Conservation (phyloP, 2,113 vertebrate species). For the Willisornis vidua region DNA sequence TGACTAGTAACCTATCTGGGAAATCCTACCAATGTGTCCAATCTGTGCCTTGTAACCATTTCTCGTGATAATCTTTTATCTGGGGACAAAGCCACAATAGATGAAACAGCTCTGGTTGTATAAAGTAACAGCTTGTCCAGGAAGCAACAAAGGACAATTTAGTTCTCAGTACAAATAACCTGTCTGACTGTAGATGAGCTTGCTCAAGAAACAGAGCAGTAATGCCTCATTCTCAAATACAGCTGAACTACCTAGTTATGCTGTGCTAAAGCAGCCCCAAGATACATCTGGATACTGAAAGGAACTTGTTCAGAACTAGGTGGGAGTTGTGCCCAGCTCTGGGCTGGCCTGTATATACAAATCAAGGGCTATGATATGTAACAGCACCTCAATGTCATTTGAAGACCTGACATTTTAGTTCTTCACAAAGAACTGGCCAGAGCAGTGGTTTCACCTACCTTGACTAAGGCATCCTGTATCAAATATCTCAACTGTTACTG, state of each 20-base stretch:
- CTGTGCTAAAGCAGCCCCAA: not conserved
- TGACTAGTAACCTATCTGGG: not conserved
- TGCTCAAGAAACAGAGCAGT: not conserved
- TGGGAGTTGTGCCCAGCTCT: not conserved
- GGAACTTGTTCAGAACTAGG: not conserved
- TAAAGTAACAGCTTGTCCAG: not conserved
- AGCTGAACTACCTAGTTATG: accelerated
- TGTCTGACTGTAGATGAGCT: not conserved
- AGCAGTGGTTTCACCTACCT: not conserved
- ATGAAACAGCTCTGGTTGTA: conserved; percentile 3
- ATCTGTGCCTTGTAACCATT: not conserved
- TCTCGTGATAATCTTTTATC: conserved; percentile 15
- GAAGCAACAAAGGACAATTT: not conserved
- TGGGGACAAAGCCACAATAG: conserved; percentile 1
- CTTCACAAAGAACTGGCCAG: not conserved
- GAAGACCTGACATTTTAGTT: not conserved
- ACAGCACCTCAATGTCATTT: not conserved
- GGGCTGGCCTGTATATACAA: not conserved
- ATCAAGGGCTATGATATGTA: accelerated
- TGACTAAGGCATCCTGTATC: not conserved
- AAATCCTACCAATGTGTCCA: not conserved
- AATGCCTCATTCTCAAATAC: not conserved
- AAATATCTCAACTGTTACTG: not conserved
- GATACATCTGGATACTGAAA: accelerated
- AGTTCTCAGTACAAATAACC: not conserved